Percentiles rank a stretch among this genome's conserved stretches.
Conservation (phyloP, 2,888 invertebrate genomes). For the Cantharis nigra region DNA sequence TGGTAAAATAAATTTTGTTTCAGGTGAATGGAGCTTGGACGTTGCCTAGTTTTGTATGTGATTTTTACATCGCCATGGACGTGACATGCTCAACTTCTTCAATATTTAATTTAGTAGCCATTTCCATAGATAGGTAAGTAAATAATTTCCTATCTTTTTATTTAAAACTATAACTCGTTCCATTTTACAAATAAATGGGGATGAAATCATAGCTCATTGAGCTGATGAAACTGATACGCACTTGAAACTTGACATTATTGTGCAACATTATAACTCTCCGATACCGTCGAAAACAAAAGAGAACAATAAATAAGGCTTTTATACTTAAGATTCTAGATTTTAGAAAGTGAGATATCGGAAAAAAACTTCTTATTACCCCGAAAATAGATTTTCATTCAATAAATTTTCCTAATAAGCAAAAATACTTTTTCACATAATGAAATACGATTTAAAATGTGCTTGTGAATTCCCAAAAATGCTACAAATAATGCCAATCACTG, state of each 20-base stretch:
- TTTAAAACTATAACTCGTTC: background rate
- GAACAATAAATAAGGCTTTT: background rate
- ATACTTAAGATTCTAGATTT: background rate
- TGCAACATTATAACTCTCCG: background rate
- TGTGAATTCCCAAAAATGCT: background rate
- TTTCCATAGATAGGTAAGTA: slow-evolving; percentile 94
- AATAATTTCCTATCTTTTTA: background rate
- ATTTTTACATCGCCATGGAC: slow-evolving; percentile 97
- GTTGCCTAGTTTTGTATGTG: slow-evolving; percentile 88
- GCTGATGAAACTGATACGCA: background rate
- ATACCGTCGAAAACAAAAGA: background rate
- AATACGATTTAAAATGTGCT: background rate
- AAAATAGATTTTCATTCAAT: background rate
- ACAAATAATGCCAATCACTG: background rate
- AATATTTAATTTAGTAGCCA: slow-evolving; percentile 96
- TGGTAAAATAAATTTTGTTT: slow-evolving; percentile 43
- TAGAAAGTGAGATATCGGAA: background rate
- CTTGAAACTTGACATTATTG: background rate
- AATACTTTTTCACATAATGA: background rate
- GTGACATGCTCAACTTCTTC: slow-evolving; percentile 97
- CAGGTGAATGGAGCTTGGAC: slow-evolving; percentile 91
- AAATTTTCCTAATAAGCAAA: background rate
- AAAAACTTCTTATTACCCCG: background rate
- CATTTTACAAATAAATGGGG: background rate
- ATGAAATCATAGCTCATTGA: background rate